A percentile compares a stretch with the other conserved stretches of the same genome.
These are phyloP conservation scores for Orgyia antiqua DNA, from an alignment of 2,888 invertebrate species.

Conservation along the genomic window DNA sequence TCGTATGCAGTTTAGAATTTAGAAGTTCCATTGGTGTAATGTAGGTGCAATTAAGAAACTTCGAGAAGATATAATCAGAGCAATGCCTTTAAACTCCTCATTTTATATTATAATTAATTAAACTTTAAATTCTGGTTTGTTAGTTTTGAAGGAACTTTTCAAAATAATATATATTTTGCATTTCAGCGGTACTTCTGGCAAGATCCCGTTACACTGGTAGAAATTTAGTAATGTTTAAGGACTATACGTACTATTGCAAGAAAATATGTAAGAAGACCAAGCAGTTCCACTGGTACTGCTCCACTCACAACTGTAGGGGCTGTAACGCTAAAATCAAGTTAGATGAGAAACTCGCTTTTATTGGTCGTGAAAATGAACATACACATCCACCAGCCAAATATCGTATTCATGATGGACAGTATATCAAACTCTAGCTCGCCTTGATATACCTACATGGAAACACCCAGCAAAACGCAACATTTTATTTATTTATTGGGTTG, in stretches of 20 bases:
- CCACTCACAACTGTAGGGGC: conserved; percentile 60
- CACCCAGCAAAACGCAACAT: no score
- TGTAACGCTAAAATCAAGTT: conserved; percentile 58
- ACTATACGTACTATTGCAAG: conserved; percentile 65
- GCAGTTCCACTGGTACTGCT: conserved; percentile 60
- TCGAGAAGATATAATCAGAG: no score
- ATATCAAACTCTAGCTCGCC: conserved; percentile 38
- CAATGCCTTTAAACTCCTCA: no score
- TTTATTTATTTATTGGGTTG: no score
- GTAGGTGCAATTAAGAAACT: no score
- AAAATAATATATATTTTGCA: conserved; percentile 10
- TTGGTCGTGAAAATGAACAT: conserved; percentile 42
- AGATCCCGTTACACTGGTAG: conserved; percentile 60
- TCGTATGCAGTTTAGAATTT: no score
- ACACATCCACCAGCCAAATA: conserved; percentile 58
- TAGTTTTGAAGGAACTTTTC: no score
- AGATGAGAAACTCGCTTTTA: conserved; percentile 46
- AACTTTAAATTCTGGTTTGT: no score
- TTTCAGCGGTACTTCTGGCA: conserved; percentile 48
- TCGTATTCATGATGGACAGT: conserved; percentile 50
- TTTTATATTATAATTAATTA: no score
- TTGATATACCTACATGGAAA: conserved; percentile 7
- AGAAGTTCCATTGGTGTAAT: no score
- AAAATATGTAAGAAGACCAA: conserved; percentile 52
- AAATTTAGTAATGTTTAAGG: conserved; percentile 51